Conservation (phyloP, 2,888 invertebrate genomes). For the Aphodius granarius region DNA sequence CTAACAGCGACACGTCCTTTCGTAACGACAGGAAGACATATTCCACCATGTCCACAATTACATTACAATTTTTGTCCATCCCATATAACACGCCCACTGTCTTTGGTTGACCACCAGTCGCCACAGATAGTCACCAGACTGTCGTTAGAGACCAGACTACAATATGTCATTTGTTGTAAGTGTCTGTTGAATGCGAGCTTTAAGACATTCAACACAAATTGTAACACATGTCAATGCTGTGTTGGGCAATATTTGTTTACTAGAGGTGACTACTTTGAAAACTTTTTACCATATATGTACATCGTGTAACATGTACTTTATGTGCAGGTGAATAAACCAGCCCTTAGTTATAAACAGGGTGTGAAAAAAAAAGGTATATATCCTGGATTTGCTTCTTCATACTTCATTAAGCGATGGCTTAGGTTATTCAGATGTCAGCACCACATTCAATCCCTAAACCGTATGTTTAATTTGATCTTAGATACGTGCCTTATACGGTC, state of each 20-base stretch:
- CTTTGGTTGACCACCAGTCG: neutral
- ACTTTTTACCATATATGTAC: too few species aligned
- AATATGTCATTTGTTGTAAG: neutral
- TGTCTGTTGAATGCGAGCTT: neutral
- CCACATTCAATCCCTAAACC: neutral
- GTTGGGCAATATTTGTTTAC: too few species aligned
- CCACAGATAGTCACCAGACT: neutral
- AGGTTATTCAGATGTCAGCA: neutral
- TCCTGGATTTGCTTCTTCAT: neutral
- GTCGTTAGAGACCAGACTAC: too few species aligned
- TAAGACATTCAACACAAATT: too few species aligned
- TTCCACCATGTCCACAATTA: neutral
- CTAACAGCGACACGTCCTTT: neutral
- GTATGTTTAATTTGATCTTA: neutral
- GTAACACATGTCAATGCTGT: too few species aligned
- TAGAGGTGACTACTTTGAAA: too few species aligned
- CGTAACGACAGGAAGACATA: neutral
- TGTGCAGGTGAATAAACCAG: too few species aligned
- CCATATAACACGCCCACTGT: neutral
- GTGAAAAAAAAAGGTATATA: too few species aligned
- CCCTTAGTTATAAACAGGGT: too few species aligned
- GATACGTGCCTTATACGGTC: neutral
- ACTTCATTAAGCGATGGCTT: neutral
- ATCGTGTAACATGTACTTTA: too few species aligned
- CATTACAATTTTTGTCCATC: neutral